Evolutionary conservation across 1,140 invertebrate species (phyloP).

Genomic region (Diprion similis): DNA sequence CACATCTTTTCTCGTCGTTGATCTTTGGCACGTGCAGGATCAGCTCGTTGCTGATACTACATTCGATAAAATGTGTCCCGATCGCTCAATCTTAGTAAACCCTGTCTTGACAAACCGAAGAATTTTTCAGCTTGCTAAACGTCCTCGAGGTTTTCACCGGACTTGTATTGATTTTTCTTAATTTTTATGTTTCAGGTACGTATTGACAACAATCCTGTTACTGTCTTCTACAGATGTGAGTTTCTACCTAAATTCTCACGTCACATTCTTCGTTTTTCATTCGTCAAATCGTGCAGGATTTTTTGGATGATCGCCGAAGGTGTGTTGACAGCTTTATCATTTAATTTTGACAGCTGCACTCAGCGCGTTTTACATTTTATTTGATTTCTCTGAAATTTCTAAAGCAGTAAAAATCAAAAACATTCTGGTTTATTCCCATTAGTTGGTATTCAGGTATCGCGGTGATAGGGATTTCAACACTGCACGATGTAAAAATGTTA

Average conservation of each 20-base stretch:
- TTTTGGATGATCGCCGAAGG: background rate
- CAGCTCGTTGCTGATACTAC: background rate
- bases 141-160: too few relatives aligned
- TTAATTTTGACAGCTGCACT: background rate
- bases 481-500: background rate
- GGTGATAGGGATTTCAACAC: background rate
- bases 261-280: too few relatives aligned
- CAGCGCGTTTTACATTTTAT: background rate
- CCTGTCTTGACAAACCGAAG: too few relatives aligned
- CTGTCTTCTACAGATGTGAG: too few relatives aligned
- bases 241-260: too few relatives aligned
- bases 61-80: background rate
- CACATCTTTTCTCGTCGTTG: background rate
- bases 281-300: too few relatives aligned
- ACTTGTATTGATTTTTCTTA: background rate
- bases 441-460: background rate
- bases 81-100: background rate
- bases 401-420: background rate
- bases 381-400: background rate
- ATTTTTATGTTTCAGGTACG: background rate
- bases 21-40: conserved; percentile 5
- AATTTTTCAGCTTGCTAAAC: too few relatives aligned
- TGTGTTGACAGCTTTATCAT: background rate
- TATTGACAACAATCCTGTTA: too few relatives aligned
- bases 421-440: background rate